Evolutionary conservation across 1,140 invertebrate genomes (phyloP).

Genomic region (Dryas iulia): DNA sequence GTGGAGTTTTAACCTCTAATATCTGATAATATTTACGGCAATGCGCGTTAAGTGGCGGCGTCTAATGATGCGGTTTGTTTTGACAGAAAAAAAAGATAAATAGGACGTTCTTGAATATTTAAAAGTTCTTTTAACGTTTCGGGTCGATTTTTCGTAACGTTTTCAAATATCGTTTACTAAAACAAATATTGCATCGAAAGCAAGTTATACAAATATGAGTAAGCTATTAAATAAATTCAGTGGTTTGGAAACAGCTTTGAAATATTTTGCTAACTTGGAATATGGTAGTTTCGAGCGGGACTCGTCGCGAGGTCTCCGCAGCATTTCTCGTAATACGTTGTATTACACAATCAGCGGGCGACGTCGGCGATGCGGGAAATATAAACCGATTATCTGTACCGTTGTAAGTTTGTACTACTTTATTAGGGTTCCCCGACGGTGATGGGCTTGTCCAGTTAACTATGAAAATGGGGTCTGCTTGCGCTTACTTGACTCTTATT

Average conservation of each 20-base stretch:
- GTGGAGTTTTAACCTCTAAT: too few relatives aligned
- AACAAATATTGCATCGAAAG: background rate
- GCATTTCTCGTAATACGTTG: slow-evolving; percentile 1
- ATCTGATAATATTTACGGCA: too few relatives aligned
- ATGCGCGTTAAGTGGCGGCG: too few relatives aligned
- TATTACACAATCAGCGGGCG: background rate
- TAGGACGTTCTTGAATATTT: too few relatives aligned
- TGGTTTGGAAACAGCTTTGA: background rate
- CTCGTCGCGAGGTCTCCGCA: background rate
- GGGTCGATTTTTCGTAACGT: too few relatives aligned
- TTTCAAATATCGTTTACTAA: background rate
- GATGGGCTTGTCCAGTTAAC: too few relatives aligned
- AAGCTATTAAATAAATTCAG: background rate
- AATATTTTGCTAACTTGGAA: background rate
- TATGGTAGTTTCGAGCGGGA: background rate
- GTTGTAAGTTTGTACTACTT: background rate
- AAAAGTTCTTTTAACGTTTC: too few relatives aligned
- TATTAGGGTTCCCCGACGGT: background rate
- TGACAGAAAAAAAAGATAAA: too few relatives aligned
- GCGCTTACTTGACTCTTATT: too few relatives aligned
- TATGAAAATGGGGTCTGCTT: too few relatives aligned
- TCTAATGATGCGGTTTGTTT: too few relatives aligned
- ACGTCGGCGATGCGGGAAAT: background rate
- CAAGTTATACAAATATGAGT: background rate
- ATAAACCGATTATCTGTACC: background rate